Base-by-base conservation (phyloP, 2,113 vertebrate genomes). In the Steatornis caripensis region DNA sequence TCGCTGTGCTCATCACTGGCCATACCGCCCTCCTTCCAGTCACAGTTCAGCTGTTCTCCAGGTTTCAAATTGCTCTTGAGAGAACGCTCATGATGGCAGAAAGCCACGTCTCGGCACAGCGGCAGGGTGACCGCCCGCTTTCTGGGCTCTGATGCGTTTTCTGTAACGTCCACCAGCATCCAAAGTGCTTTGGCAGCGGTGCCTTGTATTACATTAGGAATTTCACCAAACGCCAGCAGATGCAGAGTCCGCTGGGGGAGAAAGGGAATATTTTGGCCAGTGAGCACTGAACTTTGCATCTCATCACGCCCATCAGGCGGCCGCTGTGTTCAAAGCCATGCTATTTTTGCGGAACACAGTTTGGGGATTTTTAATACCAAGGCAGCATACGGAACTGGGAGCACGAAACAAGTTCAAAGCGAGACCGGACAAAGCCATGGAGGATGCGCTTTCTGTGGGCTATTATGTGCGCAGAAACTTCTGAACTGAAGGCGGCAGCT, bases 251-350 rank as follows among this genome's bases (percentile, higher is more conserved):
- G 45, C 75, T 41, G 48, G 46, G 81, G 68, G 58, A 23, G 51
- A 85, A 68, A 48, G 80, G 80, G 87, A 66, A 6, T 17, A 48
- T 64, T 90, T 62, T 92, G 83, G 70, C 64, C 72, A 18, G 15
- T 0, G 24, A 79, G 39, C 54, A 11, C 1, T 6, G 45, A 41
- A 12, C 39, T 51, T n/a, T 6, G 8, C 49, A 32, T 17, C 43
- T 27, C 57, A 8, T 16, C 49, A 4, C 24, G 3, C 4, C 20
- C n/a, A 9, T 24, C 64, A 8, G 46, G 2, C 41, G 4, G 1
- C 4, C 4, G 0, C 39, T 34, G 62, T 43, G 60, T 26, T 71
- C 82, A 66, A 57, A 95, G 92, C 89, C 4, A 7, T 6, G 75
- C 60, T 84, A 29, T 27, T 89, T 89, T 37, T 84, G 60, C 69